Evolutionary conservation across 2,113 vertebrate species (phyloP), one percentile per base, ranked within the genome.

Genomic region (Ranitomeya variabilis): DNA sequence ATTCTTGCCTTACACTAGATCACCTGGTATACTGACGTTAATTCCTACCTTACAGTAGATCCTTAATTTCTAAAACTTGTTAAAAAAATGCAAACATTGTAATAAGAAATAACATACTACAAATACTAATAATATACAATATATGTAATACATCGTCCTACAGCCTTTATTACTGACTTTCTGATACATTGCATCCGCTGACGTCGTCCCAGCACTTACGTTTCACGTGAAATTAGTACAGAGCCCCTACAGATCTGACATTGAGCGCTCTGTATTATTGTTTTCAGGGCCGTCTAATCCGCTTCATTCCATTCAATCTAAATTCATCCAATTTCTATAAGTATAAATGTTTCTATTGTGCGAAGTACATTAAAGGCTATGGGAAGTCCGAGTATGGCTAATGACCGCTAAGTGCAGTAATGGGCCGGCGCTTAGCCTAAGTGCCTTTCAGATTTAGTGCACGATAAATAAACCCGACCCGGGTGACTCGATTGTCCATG

Each of bases 371-470:
- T 83, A 69, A 66, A 51, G 62, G 0, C 19, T 66, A 69, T 52
- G 19, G 81, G 45, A 19, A 62, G 14, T 10, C n/a, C 11, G 19
- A 55, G 9, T 59, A 60, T 37, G 18, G 15, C 59, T 81, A 84
- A 71, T 71, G 82, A 26, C 66, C 82, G 19, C 64, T 84, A 71
- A 84, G 82, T 84, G 82, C 82, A 10, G 45, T 23, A 26, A 71
- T 54, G 71, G 81, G 8, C 16, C 45, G 11, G 6, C 37, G 52
- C 15, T 84, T 55, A 71, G 82, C 12, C 26, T 18, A 69, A 71
- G 52, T 71, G 66, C 37, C 64, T 84, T 67, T 83, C 14, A 26
- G 64, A 12, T 52, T 69, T 64, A 18, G 21, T 54, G 64, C 64
- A 14, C 8, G 8, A 51, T 66, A 66, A 84, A 67, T 7, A 18